phyloP scores from a whole-genome alignment of 2,797 vertebrate genomes.

The Myotis vivesi region DNA sequence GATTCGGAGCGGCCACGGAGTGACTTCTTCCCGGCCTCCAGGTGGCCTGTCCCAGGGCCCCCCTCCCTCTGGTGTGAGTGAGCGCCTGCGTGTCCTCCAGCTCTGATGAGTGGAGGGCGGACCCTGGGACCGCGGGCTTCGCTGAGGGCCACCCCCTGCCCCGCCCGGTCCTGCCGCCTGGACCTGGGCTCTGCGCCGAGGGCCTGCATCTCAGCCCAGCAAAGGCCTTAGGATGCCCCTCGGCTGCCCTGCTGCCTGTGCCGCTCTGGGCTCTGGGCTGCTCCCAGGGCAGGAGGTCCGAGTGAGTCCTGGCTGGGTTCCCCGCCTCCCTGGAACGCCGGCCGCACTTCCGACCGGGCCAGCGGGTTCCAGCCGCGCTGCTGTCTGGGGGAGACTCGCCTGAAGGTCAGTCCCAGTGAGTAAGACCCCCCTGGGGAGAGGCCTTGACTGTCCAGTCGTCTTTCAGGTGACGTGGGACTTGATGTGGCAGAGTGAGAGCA shows the following conservation, averaged over 20 bases:
- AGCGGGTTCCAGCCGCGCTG: not conserved
- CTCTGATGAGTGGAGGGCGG: not conserved
- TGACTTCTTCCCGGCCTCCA: fast-evolving
- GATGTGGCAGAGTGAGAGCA: not conserved
- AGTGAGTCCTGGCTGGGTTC: too few relatives aligned
- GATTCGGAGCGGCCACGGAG: not conserved
- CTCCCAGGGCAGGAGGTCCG: not conserved
- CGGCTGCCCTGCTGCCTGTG: not conserved
- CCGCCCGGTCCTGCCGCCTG: too few relatives aligned
- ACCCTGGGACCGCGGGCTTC: too few relatives aligned
- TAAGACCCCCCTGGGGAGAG: not conserved
- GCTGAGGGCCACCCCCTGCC: not conserved
- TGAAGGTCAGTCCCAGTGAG: not conserved
- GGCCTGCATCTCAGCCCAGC: not conserved
- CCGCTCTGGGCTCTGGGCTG: not conserved
- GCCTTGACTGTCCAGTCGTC: not conserved
- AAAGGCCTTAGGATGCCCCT: not conserved
- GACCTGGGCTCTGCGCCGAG: fast-evolving
- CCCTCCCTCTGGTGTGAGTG: too few relatives aligned
- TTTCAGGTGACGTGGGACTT: not conserved
- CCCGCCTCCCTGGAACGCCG: not conserved
- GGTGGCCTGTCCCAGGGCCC: too few relatives aligned
- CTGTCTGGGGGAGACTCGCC: not conserved
- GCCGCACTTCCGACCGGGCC: not conserved
- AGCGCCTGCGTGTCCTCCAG: too few relatives aligned